Evolutionary conservation across 2,888 invertebrate genomes (phyloP).

Genomic region (Mactromeris polynyma): DNA sequence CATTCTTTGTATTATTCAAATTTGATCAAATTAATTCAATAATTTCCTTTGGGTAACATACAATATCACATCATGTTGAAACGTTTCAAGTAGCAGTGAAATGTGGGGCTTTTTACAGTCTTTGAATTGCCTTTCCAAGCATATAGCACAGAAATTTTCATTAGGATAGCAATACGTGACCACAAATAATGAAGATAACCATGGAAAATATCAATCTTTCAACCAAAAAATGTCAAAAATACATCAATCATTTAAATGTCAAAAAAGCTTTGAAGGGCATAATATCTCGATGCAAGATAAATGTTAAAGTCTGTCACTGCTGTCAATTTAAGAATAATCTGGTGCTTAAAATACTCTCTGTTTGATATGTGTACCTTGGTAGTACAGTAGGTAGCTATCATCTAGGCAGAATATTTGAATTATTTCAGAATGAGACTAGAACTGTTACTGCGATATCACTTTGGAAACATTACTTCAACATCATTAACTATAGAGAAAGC

Average conservation of each 20-base stretch:
- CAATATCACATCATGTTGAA: constrained; percentile 28
- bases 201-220: neutral
- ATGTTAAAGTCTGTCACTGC: neutral
- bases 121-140: constrained; percentile 19
- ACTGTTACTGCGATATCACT: no score
- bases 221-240: neutral
- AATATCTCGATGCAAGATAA: neutral
- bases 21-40: constrained; percentile 47
- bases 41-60: constrained; percentile 48
- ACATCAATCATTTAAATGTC: constrained; percentile 5
- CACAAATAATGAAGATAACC: neutral
- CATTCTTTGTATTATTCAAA: constrained; percentile 40
- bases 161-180: neutral
- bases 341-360: no score
- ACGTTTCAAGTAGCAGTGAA: constrained; percentile 9
- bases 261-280: neutral
- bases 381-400: no score
- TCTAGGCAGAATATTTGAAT: no score
- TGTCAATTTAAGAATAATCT: neutral
- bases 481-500: no score
- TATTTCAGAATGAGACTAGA: no score
- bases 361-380: no score
- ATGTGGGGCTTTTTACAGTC: constrained; percentile 10
- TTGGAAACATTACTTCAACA: no score
- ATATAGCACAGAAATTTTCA: neutral